A percentile compares a stretch with the other conserved stretches of the same genome.
Evolutionary conservation across 2,113 vertebrate species (phyloP).

Genomic region (Bambusicola thoracicus): DNA sequence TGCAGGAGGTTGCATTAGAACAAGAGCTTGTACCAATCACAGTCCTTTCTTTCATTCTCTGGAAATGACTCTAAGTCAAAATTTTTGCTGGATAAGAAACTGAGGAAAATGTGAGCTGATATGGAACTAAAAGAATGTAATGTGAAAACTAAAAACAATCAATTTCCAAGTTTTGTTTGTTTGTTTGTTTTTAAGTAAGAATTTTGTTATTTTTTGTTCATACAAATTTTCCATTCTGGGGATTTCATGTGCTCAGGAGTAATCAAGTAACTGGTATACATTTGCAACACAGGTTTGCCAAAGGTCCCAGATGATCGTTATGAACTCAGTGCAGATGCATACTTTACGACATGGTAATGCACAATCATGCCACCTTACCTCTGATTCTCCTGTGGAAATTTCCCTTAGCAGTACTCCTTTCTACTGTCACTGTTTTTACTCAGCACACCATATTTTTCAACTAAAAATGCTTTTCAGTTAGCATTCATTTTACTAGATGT

Average conservation of each 20-base stretch:
- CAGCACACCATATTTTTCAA: background rate
- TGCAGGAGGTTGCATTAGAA: background rate
- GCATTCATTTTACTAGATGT: background rate
- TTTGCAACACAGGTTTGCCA: background rate
- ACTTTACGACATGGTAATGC: fast-evolving
- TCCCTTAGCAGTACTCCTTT: background rate
- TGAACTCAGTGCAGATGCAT: background rate
- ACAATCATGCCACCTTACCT: background rate
- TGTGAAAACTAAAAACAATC: background rate
- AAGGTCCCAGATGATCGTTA: background rate
- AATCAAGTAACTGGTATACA: background rate
- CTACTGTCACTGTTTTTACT: background rate
- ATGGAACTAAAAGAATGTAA: background rate
- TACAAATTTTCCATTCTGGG: background rate
- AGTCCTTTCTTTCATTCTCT: background rate
- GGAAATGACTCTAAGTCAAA: background rate
- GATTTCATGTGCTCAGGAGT: background rate
- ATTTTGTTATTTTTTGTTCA: background rate
- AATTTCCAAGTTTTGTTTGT: background rate
- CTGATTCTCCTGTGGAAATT: background rate
- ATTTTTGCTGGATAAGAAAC: background rate
- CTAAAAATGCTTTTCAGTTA: background rate
- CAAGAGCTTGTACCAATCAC: background rate
- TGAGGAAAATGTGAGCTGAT: background rate
- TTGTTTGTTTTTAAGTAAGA: background rate